Conservation (phyloP, 2,797 vertebrate genomes). For the Hemitrygon akajei region DNA sequence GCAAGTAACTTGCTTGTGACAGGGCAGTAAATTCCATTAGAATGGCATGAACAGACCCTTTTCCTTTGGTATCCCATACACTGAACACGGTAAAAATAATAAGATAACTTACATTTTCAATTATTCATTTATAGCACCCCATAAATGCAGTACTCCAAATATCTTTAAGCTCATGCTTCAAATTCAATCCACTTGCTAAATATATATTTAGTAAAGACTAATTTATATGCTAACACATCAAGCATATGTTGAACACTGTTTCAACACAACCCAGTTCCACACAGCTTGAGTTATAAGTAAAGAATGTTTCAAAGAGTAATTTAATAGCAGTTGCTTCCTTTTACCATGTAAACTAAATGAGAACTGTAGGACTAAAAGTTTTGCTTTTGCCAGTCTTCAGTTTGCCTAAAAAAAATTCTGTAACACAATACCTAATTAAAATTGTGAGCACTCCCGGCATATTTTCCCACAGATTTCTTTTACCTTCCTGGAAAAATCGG, state of each 20-base stretch:
- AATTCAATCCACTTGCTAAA: constrained; percentile 33
- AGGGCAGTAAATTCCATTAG: constrained; percentile 19
- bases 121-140: constrained; percentile 32
- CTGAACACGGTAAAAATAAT: not conserved
- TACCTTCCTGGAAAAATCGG: constrained; percentile 59
- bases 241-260: constrained; percentile 35
- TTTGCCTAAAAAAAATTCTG: constrained; percentile 59
- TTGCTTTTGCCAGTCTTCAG: constrained; percentile 53
- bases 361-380: constrained; percentile 44
- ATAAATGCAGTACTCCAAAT: constrained; percentile 13
- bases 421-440: constrained; percentile 74
- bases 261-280: constrained; percentile 70
- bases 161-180: constrained; percentile 31
- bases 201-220: constrained; percentile 36
- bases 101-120: constrained; percentile 28
- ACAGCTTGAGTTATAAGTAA: constrained; percentile 97
- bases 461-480: constrained; percentile 65
- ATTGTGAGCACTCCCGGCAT: constrained; percentile 59
- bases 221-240: constrained; percentile 36
- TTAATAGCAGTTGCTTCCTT: constrained; percentile 85
- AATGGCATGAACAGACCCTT: constrained; percentile 8
- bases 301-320: constrained; percentile 76
- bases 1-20: constrained; percentile 22
- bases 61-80: not conserved
- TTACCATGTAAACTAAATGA: constrained; percentile 73